Base-by-base conservation (phyloP, 2,888 invertebrate genomes). In the Harmothoe impar region DNA sequence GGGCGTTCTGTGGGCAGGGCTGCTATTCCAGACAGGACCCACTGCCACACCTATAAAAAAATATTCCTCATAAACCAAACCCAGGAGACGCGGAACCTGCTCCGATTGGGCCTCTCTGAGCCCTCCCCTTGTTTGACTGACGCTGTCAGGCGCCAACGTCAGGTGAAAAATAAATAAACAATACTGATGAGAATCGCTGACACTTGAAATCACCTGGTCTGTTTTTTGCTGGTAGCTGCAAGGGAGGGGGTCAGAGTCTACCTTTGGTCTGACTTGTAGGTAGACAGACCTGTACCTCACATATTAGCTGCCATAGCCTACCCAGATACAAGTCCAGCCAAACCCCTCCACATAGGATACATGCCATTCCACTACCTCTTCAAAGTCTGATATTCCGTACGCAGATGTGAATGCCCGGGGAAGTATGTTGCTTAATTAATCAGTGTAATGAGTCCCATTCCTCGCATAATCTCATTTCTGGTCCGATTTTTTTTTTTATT, bases 141-240 rank as follows among this genome's bases (percentile, higher is more conserved):
- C 81, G n/a, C 81, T 43, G 81, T 81, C 81, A 81, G 43, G 35
- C 33, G 29, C 35, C 15, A 17, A 25, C 43, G 12, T 33, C 43
- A 35, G 35, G 81, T 81, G 43, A 43, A 35, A 23, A 81, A 81
- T 43, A 77, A 77, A 77, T 77, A 35, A 81, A 81, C 81, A 81
- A 81, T 81, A 33, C 81, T 23, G 81, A 43, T 33, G 81, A 33
- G 43, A 81, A 43, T 33, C 81, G n/a, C 23, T 43, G 81, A 81
- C 81, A 43, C 20, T 23, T 43, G 35, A 81, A 81, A 81, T 81
- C 33, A 81, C 81, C 20, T 62, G 62, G 62, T 62, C 43, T 43
- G n/a, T n/a, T 43, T 43, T 43, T 43, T 43, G 43, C 43, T 43
- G 43, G 43, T n/a, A 15, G 62, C 62, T 62, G 15, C 10, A 20